These are phyloP conservation scores for Oenanthe melanoleuca DNA, from an alignment of 2,113 vertebrate species.

Conservation along the genomic window DNA sequence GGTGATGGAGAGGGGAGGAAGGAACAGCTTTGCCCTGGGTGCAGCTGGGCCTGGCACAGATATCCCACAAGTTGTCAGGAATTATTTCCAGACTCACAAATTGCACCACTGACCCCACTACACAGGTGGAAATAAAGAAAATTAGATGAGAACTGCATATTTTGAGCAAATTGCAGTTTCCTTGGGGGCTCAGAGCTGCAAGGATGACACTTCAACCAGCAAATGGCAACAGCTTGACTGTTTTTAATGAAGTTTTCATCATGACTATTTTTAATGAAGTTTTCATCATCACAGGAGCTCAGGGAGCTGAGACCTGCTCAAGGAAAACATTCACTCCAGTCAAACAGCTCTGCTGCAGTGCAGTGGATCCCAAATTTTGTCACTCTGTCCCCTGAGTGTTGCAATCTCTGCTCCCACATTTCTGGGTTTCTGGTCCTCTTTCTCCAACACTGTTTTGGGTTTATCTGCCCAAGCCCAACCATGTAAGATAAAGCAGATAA, in stretches of 20 bases:
- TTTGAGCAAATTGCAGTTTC: accelerated
- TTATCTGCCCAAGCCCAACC: neutral
- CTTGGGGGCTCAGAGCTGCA: neutral
- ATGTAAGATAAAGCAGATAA: neutral
- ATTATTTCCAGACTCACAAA: neutral
- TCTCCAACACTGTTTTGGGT: neutral
- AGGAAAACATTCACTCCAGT: no score
- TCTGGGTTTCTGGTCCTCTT: neutral
- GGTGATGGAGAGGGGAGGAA: neutral
- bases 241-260: neutral
- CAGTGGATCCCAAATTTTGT: neutral
- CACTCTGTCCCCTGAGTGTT: neutral
- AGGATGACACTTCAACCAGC: no score
- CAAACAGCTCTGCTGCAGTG: neutral
- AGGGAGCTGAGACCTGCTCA: neutral
- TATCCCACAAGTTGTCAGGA: accelerated
- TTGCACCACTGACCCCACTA: neutral
- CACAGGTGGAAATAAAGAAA: neutral
- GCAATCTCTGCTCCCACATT: neutral
- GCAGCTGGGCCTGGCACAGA: neutral
- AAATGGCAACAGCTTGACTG: neutral
- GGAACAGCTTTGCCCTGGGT: neutral
- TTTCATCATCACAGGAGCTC: neutral
- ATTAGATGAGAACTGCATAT: accelerated
- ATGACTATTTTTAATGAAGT: neutral